Percentiles rank a stretch among this genome's conserved stretches.
phyloP scores from a whole-genome alignment of 2,888 invertebrate species.

The Ligdia adustata region DNA sequence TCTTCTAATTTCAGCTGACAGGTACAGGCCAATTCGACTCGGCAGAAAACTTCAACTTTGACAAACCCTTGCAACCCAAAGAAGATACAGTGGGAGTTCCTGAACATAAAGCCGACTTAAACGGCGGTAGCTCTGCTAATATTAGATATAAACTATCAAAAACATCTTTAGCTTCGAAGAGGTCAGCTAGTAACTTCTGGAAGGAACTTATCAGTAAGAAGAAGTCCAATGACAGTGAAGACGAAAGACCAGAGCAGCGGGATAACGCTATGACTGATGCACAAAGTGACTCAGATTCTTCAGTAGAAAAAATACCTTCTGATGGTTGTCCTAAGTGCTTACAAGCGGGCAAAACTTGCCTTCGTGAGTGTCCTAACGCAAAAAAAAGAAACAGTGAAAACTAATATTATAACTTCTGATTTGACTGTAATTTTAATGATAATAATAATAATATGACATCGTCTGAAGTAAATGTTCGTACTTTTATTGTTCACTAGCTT shows the following conservation, averaged over 20 bases:
- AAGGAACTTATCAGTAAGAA: background rate
- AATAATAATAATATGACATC: too few relatives aligned
- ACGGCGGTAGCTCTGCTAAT: too few relatives aligned
- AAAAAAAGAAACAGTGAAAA: slow-evolving; percentile 26
- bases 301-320: background rate
- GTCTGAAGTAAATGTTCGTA: too few relatives aligned
- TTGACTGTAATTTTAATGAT: too few relatives aligned
- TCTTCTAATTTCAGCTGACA: slow-evolving; percentile 16
- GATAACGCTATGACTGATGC: too few relatives aligned
- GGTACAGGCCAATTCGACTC: slow-evolving; percentile 5
- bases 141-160: too few relatives aligned
- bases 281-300: too few relatives aligned
- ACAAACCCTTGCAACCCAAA: too few relatives aligned
- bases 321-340: slow-evolving; percentile 51
- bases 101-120: too few relatives aligned
- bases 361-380: slow-evolving; percentile 50
- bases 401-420: too few relatives aligned
- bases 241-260: background rate
- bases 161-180: background rate
- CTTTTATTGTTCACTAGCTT: too few relatives aligned
- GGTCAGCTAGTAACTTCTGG: background rate
- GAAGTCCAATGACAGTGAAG: background rate
- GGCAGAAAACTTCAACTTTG: slow-evolving; percentile 21
- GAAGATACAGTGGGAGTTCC: too few relatives aligned
- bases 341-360: slow-evolving; percentile 49